Base-by-base conservation (phyloP, 2,113 vertebrate genomes). In the Sisor rabdophorus region DNA sequence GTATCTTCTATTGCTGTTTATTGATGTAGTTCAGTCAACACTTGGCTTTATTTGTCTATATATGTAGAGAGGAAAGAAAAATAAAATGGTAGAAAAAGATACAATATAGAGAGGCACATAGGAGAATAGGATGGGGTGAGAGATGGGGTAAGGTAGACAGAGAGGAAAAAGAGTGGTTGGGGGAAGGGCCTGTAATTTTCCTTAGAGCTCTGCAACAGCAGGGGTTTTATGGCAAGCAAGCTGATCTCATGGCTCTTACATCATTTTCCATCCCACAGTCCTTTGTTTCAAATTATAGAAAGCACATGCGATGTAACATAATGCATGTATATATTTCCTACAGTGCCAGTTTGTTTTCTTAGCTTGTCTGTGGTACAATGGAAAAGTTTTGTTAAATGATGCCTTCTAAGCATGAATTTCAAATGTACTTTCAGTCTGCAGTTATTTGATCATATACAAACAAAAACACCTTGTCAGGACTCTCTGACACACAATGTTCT, bases 141-240 rank as follows among this genome's bases (percentile, higher is more conserved):
- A 71, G 60, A 56, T 59, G 63, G 56, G 75, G 80, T 74, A 47
- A 78, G 50, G 3, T 26, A 63, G 22, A 26, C 4, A 53, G 24
- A 76, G n/a, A 78, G 52, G 13, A 1, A 76, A 58, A 55, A 78
- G 22, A 30, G 52, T 30, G n/a, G 53, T 86, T 88, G 91, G 90
- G 91, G 89, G 89, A 87, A 83, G 91, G 88, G 87, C 81, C 78
- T 76, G 89, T 91, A 90, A 86, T 91, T 92, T 92, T 91, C 90
- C 89, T 80, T 86, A 89, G 71, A 80, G 74, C 53, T 76, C 84
- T 85, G 87, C 87, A 82, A 85, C 77, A 86, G 86, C 82, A 85
- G 82, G 75, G 83, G 85, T 81, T 86, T 73, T 85, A 44, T 81
- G 63, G 86, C 73, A 81, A 80, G 78, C 83, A 77, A 67, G 73